These are phyloP conservation scores for Octodon degus DNA, from an alignment of 2,113 vertebrate genomes.

Conservation along the genomic window DNA sequence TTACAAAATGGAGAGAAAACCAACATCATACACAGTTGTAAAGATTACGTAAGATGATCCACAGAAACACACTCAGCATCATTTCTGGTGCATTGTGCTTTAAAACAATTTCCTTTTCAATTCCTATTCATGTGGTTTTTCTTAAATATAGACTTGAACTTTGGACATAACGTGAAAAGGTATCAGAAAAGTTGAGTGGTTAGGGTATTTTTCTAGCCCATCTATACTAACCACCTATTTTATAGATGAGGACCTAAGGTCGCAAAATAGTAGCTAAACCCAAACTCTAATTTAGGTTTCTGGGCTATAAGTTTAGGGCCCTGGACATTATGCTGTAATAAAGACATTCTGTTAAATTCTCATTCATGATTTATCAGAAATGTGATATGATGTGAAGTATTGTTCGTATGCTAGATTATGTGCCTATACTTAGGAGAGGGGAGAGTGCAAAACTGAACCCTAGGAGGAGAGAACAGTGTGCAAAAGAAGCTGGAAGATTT, in stretches of 20 bases:
- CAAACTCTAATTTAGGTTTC: neutral
- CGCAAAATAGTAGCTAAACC: neutral
- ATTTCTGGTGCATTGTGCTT: neutral
- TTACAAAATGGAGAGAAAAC: conserved; percentile 30
- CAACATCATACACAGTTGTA: neutral
- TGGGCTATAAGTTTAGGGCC: neutral
- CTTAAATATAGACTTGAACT: neutral
- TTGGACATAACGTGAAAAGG: neutral
- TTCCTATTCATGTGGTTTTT: neutral
- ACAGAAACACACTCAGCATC: neutral
- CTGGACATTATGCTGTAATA: neutral
- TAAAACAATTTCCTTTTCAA: conserved; percentile 1
- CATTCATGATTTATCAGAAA: neutral
- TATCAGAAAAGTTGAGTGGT: neutral
- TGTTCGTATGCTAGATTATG: neutral
- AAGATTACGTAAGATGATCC: conserved; percentile 2
- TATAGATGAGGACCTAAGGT: neutral
- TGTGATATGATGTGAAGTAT: neutral
- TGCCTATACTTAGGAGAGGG: neutral
- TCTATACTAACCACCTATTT: neutral
- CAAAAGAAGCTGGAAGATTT: neutral
- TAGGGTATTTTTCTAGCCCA: neutral
- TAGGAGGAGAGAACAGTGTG: accelerated
- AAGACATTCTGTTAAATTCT: neutral
- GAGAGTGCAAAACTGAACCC: neutral